These are phyloP conservation scores for Crioceris asparagi DNA, from an alignment of 2,888 invertebrate species.

Conservation along the genomic window DNA sequence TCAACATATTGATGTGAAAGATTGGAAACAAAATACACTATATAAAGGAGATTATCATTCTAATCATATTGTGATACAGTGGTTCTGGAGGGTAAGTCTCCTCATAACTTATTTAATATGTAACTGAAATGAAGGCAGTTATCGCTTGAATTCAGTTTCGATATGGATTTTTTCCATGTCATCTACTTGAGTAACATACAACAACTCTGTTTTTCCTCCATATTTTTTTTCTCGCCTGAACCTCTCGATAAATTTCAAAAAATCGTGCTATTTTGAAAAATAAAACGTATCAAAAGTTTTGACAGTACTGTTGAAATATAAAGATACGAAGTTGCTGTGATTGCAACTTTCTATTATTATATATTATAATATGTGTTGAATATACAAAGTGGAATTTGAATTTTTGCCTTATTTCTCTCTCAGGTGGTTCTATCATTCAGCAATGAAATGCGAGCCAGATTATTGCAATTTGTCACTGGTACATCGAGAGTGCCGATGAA, in stretches of 20 bases:
- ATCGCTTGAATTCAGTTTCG: not conserved
- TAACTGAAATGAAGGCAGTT: not conserved
- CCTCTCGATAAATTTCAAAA: too few relatives aligned
- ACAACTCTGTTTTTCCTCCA: too few relatives aligned
- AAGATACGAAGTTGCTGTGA: slow-evolving; percentile 3
- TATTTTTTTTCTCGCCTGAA: too few relatives aligned
- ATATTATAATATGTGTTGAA: slow-evolving; percentile 1
- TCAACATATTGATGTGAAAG: slow-evolving; percentile 96
- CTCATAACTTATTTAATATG: too few relatives aligned
- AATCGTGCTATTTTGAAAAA: too few relatives aligned
- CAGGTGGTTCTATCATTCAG: slow-evolving; percentile 87
- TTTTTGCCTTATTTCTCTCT: slow-evolving; percentile 17
- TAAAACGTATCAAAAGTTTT: too few relatives aligned
- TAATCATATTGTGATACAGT: slow-evolving; percentile 92
- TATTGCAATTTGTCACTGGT: slow-evolving; percentile 97
- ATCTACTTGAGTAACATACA: too few relatives aligned
- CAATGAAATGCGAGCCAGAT: slow-evolving; percentile 93
- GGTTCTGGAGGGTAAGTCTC: slow-evolving; percentile 85
- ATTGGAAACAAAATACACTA: slow-evolving; percentile 93
- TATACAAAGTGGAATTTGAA: not conserved
- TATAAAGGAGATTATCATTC: slow-evolving; percentile 98
- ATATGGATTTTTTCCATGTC: not conserved
- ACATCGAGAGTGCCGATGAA: slow-evolving; percentile 99
- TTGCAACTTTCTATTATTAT: not conserved
- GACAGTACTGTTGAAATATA: slow-evolving; percentile 1